Percentiles rank a stretch among this genome's conserved stretches.
Conservation (phyloP, 2,888 invertebrate genomes). For the Escarpia spicata region DNA sequence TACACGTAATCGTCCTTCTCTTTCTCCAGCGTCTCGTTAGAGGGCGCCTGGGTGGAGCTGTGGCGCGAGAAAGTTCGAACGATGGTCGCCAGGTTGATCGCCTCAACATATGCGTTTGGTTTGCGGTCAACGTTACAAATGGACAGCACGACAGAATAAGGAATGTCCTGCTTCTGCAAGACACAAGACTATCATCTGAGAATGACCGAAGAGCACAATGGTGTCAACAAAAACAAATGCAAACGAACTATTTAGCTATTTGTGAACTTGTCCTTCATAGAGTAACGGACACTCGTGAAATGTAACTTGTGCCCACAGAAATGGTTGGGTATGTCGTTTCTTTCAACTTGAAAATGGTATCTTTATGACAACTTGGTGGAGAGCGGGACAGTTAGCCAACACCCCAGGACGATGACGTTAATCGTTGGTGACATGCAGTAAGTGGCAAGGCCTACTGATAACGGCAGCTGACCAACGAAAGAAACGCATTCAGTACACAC, state of each 20-base stretch:
- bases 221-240: no score
- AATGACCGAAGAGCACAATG: not conserved
- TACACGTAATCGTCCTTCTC: constrained; percentile 60
- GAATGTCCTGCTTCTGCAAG: not conserved
- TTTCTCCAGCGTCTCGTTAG: constrained; percentile 50
- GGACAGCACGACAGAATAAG: constrained; percentile 39
- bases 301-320: no score
- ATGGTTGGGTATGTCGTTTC: no score
- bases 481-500: not conserved
- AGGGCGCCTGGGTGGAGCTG: constrained; percentile 29
- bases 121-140: constrained; percentile 56
- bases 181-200: not conserved
- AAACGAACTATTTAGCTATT: no score
- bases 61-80: constrained; percentile 47
- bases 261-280: no score
- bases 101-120: constrained; percentile 47
- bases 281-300: no score
- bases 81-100: constrained; percentile 39
- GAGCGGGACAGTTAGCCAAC: no score
- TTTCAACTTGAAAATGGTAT: no score
- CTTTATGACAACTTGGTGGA: no score
- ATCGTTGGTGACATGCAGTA: no score
- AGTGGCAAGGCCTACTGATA: no score
- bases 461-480: not conserved
- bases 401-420: no score